Conservation (phyloP, 2,797 vertebrate species). For the Platalea minor region DNA sequence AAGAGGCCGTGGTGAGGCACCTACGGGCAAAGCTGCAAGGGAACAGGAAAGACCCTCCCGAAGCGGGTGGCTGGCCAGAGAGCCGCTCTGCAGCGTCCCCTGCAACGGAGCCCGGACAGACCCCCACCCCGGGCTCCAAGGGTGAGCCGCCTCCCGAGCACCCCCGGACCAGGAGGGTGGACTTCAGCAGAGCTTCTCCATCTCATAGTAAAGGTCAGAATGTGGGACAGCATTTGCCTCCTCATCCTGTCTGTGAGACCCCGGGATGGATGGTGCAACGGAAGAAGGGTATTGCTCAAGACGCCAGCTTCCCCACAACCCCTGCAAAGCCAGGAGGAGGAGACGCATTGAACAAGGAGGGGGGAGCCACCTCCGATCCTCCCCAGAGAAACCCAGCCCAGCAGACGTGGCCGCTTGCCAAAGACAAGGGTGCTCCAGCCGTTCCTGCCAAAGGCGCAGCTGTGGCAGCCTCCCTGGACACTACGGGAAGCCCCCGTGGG, state of each 20-base stretch:
- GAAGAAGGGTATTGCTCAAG: not conserved
- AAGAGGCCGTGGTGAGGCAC: not conserved
- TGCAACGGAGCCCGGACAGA: not conserved
- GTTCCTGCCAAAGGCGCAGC: not conserved
- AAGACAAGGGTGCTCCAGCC: not conserved
- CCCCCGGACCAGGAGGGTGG: not conserved
- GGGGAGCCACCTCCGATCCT: not conserved
- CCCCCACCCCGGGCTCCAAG: not conserved
- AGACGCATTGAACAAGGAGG: not conserved
- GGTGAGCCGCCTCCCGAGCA: not conserved
- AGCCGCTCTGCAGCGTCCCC: not conserved
- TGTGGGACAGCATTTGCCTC: not conserved
- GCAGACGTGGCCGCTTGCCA: not conserved
- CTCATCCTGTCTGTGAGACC: not conserved
- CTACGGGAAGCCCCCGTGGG: not conserved
- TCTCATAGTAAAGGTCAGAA: not conserved
- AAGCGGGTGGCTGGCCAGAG: fast-evolving
- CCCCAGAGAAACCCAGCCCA: not conserved
- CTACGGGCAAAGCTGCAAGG: constrained; percentile 28
- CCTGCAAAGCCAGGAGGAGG: not conserved
- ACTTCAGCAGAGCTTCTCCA: not conserved
- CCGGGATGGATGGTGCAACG: fast-evolving
- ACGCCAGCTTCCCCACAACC: not conserved
- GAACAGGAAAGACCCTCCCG: not conserved
- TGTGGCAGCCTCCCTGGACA: not conserved